Percentiles rank a stretch among this genome's conserved stretches.
phyloP scores from a whole-genome alignment of 2,888 invertebrate species.

The Acanthoscelides obtectus region DNA sequence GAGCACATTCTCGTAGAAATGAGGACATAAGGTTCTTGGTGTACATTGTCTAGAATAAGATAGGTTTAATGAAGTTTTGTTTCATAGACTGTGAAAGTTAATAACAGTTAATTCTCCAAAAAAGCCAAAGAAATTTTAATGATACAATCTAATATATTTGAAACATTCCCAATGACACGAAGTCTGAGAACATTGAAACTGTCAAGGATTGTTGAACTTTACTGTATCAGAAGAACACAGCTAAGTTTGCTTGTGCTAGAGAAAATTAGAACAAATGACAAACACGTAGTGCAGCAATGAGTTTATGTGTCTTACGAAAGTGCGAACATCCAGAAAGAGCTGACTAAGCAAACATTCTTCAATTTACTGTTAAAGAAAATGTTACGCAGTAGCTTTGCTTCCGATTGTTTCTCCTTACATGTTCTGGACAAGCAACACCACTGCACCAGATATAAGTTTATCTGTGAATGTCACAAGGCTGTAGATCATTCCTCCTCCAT shows the following conservation, averaged over 20 bases:
- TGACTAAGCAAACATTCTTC: background rate
- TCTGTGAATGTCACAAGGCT: conserved; percentile 91
- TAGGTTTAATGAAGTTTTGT: too few relatives aligned
- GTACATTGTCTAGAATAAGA: conserved; percentile 70
- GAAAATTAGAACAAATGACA: too few relatives aligned
- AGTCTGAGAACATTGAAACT: too few relatives aligned
- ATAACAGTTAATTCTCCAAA: too few relatives aligned
- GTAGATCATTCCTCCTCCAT: conserved; percentile 86
- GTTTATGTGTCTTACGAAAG: too few relatives aligned
- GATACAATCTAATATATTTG: too few relatives aligned
- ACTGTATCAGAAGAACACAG: background rate
- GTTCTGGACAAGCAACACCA: conserved; percentile 80
- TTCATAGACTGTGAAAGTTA: too few relatives aligned
- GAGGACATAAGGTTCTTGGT: conserved; percentile 56
- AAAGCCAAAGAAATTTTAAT: too few relatives aligned
- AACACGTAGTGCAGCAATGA: too few relatives aligned
- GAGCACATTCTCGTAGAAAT: conserved; percentile 66
- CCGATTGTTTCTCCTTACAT: conserved; percentile 57
- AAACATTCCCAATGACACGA: too few relatives aligned
- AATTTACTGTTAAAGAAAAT: background rate
- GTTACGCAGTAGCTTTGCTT: too few relatives aligned
- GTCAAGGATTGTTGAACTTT: background rate
- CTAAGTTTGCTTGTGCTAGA: background rate
- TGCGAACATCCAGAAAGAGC: too few relatives aligned
- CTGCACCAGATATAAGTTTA: conserved; percentile 84